Evolutionary conservation across 1,140 invertebrate genomes (phyloP), one percentile per base, ranked within the genome.

Genomic region (Saxidomus purpurata): DNA sequence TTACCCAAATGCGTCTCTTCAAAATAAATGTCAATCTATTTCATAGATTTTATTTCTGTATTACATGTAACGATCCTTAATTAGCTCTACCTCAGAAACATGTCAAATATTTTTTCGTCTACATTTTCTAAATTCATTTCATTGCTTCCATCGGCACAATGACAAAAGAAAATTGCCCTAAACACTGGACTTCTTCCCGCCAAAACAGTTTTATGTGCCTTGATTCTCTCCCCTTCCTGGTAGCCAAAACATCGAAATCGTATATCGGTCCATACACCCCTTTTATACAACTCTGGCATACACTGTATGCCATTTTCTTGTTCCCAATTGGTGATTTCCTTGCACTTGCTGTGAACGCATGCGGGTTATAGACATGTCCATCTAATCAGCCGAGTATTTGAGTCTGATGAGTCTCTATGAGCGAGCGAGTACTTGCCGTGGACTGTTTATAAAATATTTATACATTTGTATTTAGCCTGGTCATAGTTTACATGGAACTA

Each of bases 151-250:
- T 76, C 71, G 22, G 34, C 40, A n/a, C 38, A 40, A 43, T 34
- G 34, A 40, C 71, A 34, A 43, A 76, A 76, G 25, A 76, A 38
- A 34, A 76, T 76, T 11, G 71, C 71, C 43, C 43, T 6, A 36
- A 76, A 76, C 4, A 76, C 71, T 22, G 71, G 71, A 31, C 71
- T 76, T 76, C 71, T 40, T 9, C 36, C 36, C 40, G 71, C 71
- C 15, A 76, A 38, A 8, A 76, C 36, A 8, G 43, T 76, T 49
- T 49, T 76, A n/a, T 76, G 71, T 9, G 71, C 71, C 43, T 76
- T 76, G 4, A 76, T 38, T 1, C 28, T 9, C 34, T 19, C 28
- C 11, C 28, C 19, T 31, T 31, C 28, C 9, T 34, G 2, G 9
- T 9, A 2, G n/a, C n/a, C 63, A 6, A 17, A 17, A 36, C 63